phyloP scores from a whole-genome alignment of 2,888 invertebrate genomes.

The Leucophenga montana region DNA sequence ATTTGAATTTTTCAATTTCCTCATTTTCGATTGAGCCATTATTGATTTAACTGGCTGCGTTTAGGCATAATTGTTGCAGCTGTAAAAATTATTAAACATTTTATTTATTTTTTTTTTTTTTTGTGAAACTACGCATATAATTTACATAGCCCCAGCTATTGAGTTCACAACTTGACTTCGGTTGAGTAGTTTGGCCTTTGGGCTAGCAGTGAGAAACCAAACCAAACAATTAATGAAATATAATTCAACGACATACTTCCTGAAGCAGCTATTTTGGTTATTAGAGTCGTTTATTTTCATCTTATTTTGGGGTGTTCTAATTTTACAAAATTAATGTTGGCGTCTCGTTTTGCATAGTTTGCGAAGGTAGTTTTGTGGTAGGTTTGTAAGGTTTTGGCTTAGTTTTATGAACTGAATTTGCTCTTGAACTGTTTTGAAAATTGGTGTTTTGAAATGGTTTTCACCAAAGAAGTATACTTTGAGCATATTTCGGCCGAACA shows the following conservation, averaged over 20 bases:
- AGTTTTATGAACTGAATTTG: no score
- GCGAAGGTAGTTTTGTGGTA: no score
- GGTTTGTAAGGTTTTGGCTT: no score
- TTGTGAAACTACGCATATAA: conserved; percentile 11
- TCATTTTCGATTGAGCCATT: conserved; percentile 11
- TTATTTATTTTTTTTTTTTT: no score
- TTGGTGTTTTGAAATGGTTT: no score
- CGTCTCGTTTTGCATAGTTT: background rate
- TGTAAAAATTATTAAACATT: background rate
- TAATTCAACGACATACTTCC: background rate
- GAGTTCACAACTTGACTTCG: background rate
- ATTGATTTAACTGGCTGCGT: conserved; percentile 9
- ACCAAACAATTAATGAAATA: no score
- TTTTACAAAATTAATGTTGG: conserved; percentile 11
- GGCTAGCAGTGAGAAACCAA: background rate
- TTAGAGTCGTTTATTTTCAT: background rate
- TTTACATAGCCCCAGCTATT: background rate
- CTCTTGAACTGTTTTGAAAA: no score
- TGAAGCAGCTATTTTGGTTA: conserved; percentile 27
- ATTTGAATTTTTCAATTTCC: background rate
- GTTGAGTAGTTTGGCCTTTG: background rate
- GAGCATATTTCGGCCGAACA: no score
- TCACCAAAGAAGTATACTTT: no score
- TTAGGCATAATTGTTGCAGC: background rate
- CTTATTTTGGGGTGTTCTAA: background rate